Evolutionary conservation across 2,888 invertebrate genomes (phyloP).

Genomic region (Cremastobaeus sp.): DNA sequence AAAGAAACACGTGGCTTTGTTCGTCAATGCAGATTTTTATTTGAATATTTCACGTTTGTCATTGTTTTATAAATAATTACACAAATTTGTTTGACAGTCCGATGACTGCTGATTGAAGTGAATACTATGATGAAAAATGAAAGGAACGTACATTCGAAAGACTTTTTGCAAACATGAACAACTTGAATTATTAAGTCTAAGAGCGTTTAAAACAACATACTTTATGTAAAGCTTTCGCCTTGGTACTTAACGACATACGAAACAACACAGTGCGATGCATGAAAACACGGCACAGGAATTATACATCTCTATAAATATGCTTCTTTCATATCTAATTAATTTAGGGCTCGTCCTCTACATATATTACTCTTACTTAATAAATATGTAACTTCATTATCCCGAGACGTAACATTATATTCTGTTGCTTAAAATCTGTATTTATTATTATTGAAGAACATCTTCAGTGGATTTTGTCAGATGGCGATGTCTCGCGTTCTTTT

Average conservation of each 20-base stretch:
- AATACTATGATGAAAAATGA: too few relatives aligned
- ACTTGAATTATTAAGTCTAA: slow-evolving; percentile 39
- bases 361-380: too few relatives aligned
- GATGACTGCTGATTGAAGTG: slow-evolving; percentile 33
- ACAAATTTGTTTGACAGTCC: slow-evolving; percentile 36
- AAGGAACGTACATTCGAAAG: slow-evolving; percentile 19
- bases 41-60: slow-evolving; percentile 38
- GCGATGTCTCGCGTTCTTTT: neutral
- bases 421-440: slow-evolving; percentile 16
- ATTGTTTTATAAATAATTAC: slow-evolving; percentile 50
- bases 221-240: slow-evolving; percentile 43
- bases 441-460: slow-evolving; percentile 11
- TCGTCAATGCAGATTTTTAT: slow-evolving; percentile 30
- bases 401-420: slow-evolving; percentile 20
- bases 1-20: too few relatives aligned
- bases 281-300: slow-evolving; percentile 34
- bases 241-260: slow-evolving; percentile 32
- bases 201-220: slow-evolving; percentile 46
- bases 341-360: slow-evolving; percentile 13
- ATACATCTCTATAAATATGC: slow-evolving; percentile 48
- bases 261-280: slow-evolving; percentile 27
- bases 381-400: too few relatives aligned
- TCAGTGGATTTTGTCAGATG: slow-evolving; percentile 24
- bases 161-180: slow-evolving; percentile 22
- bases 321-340: slow-evolving; percentile 28